These are phyloP conservation scores for Polypterus bichir DNA, from an alignment of 2,113 vertebrate genomes.

Conservation along the genomic window DNA sequence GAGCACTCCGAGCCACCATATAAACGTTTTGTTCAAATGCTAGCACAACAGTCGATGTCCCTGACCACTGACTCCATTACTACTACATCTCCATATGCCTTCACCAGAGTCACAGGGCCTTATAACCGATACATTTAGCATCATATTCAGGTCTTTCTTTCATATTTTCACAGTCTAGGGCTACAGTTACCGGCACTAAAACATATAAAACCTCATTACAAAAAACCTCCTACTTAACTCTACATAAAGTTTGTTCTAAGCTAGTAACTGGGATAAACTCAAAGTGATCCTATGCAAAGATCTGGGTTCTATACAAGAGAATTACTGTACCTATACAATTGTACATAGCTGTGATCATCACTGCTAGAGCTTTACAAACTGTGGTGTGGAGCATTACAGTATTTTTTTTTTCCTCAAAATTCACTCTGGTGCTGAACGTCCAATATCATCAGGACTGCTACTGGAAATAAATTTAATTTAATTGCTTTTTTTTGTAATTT, in stretches of 20 bases:
- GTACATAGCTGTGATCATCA: constrained; percentile 46
- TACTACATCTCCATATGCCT: constrained; percentile 87
- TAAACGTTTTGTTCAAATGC: constrained; percentile 75
- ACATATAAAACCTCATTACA: constrained; percentile 31
- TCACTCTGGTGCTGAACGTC: constrained; percentile 78
- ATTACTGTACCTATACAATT: constrained; percentile 28
- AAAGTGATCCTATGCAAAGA: constrained; percentile 60
- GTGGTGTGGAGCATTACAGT: constrained; percentile 46
- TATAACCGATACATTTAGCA: constrained; percentile 78
- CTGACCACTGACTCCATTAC: constrained; percentile 85
- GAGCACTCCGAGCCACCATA: constrained; percentile 66
- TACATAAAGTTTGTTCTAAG: constrained; percentile 28
- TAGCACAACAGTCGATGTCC: constrained; percentile 70
- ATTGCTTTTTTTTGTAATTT: constrained; percentile 42
- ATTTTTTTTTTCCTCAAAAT: constrained; percentile 49
- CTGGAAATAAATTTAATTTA: constrained; percentile 63
- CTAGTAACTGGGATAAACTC: constrained; percentile 42
- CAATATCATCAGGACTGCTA: constrained; percentile 56
- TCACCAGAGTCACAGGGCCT: constrained; percentile 93
- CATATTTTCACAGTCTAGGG: constrained; percentile 15
- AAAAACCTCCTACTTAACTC: constrained; percentile 33
- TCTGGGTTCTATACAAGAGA: constrained; percentile 25
- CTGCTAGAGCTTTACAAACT: constrained; percentile 45
- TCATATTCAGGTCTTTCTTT: constrained; percentile 36
- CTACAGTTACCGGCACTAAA: constrained; percentile 6